Base-by-base conservation (phyloP, 2,113 vertebrate genomes). In the Pteropus alecto region DNA sequence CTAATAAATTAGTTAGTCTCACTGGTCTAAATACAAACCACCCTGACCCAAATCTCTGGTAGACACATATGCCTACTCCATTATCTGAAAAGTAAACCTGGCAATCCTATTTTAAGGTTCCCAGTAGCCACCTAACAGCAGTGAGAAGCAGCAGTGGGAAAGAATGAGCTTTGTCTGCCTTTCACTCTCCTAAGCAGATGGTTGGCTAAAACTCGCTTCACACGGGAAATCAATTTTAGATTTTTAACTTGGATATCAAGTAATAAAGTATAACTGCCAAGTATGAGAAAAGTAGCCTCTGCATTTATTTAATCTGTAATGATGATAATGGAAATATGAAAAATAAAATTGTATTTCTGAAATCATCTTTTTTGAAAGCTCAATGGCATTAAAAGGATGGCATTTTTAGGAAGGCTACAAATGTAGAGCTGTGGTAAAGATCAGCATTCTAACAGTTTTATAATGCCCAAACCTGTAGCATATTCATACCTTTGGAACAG, bases 161-260 rank as follows among this genome's bases (percentile, higher is more conserved):
- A 96, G 67, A 97, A 95, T 12, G 63, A 82, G 51, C 21, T 97
- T 83, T 97, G 91, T 95, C 94, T 68, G 79, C 51, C 43, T 81
- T 68, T 88, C 61, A 3, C 26, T 97, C 73, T 90, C 70, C 68
- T 96, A 79, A 98, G 94, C 92, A 98, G 85, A 97, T 98, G 96
- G 74, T 68, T 97, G 56, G 94, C 90, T 97, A 91, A 98, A 95
- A 97, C 73, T 94, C 35, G 46, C 87, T 48, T 94, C n/a, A 96
- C 77, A 73, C 0, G 3, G 65, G 78, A 93, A 98, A 97, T 97
- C 35, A 95, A 30, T 86, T 97, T 96, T 95, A 98, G 78, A 90
- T 96, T 98, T 96, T 98, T 89, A 93, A 56, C 9, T 97, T 90
- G 60, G 93, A 73, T 33, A 51, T 89, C 87, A 76, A 46, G 92